phyloP scores from a whole-genome alignment of 2,797 vertebrate genomes.

The Melanotaenia pygmaea region DNA sequence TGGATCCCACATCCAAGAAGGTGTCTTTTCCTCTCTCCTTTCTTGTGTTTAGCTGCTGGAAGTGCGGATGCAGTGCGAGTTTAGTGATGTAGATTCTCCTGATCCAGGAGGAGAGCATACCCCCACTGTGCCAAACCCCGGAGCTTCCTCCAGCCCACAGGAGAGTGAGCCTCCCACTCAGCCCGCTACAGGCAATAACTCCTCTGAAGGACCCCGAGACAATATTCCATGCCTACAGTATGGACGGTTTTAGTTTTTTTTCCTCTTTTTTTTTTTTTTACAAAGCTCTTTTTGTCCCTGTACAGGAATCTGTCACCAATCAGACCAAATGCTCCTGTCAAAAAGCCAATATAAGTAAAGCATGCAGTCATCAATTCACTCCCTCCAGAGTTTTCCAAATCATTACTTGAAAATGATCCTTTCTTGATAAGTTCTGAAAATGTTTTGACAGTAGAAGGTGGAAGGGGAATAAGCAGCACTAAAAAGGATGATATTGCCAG shows the following conservation, averaged over 20 bases:
- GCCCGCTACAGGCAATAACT: conserved; percentile 89
- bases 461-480: conserved; percentile 18
- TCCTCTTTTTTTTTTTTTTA: not conserved
- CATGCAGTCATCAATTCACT: conserved; percentile 6
- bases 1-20: not conserved
- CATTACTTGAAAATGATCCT: conserved; percentile 16
- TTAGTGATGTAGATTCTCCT: conserved; percentile 90
- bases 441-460: conserved; percentile 28
- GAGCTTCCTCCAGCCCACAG: conserved; percentile 88
- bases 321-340: not conserved
- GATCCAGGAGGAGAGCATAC: conserved; percentile 88
- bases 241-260: conserved; percentile 24
- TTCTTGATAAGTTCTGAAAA: conserved; percentile 17
- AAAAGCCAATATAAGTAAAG: conserved; percentile 8
- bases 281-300: not conserved
- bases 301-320: conserved; percentile 7
- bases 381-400: not conserved
- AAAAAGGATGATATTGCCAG: conserved; percentile 17
- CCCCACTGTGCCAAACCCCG: conserved; percentile 85
- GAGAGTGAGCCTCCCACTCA: conserved; percentile 86
- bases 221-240: conserved; percentile 97
- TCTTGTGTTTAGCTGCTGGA: conserved; percentile 88
- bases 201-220: conserved; percentile 91
- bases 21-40: not conserved
- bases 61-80: conserved; percentile 91